A percentile compares a stretch with the other conserved stretches of the same genome.
Evolutionary conservation across 2,797 vertebrate genomes (phyloP).

Genomic region (Leptodactylus fallax): DNA sequence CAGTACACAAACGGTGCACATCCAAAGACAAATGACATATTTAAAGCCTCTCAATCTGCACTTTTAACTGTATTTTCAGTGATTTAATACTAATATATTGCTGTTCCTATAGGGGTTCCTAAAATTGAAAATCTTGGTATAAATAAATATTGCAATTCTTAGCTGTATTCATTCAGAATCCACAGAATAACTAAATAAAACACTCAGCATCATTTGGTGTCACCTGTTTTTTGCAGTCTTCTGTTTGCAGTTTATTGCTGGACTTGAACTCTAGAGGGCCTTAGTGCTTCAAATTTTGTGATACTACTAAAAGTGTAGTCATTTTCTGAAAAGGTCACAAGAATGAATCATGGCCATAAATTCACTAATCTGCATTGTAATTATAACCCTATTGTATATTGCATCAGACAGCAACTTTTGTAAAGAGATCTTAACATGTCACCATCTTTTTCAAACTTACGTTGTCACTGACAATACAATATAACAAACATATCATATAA

Average conservation of each 20-base stretch:
- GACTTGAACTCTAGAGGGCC: constrained; percentile 54
- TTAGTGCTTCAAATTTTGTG: constrained; percentile 34
- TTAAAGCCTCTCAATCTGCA: background rate
- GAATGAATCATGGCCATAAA: background rate
- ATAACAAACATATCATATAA: background rate
- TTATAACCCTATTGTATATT: constrained; percentile 20
- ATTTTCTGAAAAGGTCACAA: constrained; percentile 43
- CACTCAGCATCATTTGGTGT: background rate
- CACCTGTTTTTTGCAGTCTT: background rate
- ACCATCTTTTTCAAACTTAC: background rate
- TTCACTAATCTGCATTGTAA: constrained; percentile 21
- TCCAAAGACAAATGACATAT: background rate
- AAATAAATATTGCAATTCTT: background rate
- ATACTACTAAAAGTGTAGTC: constrained; percentile 16
- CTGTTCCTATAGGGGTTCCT: too few species aligned
- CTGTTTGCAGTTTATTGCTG: background rate
- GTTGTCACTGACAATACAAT: background rate
- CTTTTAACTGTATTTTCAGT: too few species aligned
- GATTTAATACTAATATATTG: too few species aligned
- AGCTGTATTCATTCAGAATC: too few species aligned
- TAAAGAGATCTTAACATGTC: background rate
- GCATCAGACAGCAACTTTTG: constrained; percentile 23
- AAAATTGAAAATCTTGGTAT: too few species aligned
- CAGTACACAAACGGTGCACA: too few species aligned
- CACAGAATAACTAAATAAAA: background rate